These are phyloP conservation scores for Cheilosia grossa DNA, from an alignment of 2,888 invertebrate species.

Conservation along the genomic window DNA sequence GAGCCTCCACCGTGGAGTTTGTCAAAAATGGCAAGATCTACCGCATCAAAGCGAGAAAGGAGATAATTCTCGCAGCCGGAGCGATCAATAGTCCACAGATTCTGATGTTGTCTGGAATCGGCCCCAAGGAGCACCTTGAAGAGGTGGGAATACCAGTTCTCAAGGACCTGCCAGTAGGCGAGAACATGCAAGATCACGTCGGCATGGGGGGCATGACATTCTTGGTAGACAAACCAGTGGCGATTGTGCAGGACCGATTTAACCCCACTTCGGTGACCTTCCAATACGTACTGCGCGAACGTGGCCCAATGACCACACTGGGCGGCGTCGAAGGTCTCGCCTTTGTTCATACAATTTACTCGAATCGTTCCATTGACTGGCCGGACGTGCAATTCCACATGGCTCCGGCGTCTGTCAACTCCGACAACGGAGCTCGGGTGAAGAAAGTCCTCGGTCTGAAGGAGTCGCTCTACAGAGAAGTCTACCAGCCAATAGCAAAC, in stretches of 20 bases:
- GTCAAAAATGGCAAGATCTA: conserved; percentile 88
- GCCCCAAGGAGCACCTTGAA: conserved; percentile 88
- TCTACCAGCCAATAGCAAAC: conserved; percentile 91
- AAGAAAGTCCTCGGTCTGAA: conserved; percentile 91
- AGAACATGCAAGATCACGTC: conserved; percentile 94
- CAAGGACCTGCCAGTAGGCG: conserved; percentile 90
- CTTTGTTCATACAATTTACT: conserved; percentile 93
- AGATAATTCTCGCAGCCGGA: conserved; percentile 94
- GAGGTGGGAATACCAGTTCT: conserved; percentile 89
- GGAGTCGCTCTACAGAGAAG: conserved; percentile 90
- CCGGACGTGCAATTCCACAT: conserved; percentile 97
- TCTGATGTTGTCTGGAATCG: conserved; percentile 94
- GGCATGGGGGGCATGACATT: conserved; percentile 89
- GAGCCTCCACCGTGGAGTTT: conserved; percentile 92
- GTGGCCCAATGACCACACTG: conserved; percentile 93
- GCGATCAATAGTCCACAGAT: conserved; percentile 96
- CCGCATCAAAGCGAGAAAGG: conserved; percentile 89
- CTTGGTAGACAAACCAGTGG: conserved; percentile 91
- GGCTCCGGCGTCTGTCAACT: conserved; percentile 94
- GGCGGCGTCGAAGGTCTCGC: conserved; percentile 95
- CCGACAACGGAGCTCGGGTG: conserved; percentile 90
- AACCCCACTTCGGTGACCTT: conserved; percentile 91
- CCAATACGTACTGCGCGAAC: conserved; percentile 90
- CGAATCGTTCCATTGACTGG: conserved; percentile 90
- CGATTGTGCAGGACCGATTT: conserved; percentile 91